A percentile compares a stretch with the other conserved stretches of the same genome.
Evolutionary conservation across 2,113 vertebrate species (phyloP).

Genomic region (Saguinus imperator): DNA sequence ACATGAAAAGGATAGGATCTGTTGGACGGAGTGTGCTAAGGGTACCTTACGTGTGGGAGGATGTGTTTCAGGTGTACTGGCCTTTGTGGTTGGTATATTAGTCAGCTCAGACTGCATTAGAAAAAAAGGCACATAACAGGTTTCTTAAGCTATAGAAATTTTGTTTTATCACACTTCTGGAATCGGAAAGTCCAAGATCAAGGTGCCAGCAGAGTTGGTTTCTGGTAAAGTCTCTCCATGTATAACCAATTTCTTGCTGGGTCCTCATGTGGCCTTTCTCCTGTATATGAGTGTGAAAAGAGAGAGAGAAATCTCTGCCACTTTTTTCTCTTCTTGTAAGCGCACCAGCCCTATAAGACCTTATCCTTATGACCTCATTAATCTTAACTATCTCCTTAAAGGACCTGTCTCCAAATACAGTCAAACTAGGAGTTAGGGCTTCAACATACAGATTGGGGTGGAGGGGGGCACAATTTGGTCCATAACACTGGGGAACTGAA

Average conservation of each 20-base stretch:
- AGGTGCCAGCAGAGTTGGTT: not conserved
- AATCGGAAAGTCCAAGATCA: not conserved
- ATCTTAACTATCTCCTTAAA: not conserved
- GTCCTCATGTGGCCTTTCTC: not conserved
- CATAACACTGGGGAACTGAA: too few species aligned
- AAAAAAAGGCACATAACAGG: not conserved
- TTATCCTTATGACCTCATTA: not conserved
- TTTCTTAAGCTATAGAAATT: not conserved
- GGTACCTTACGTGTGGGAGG: not conserved
- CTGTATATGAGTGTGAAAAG: not conserved
- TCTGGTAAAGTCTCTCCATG: not conserved
- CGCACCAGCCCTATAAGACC: not conserved
- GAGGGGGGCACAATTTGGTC: not conserved
- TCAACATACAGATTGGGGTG: too few species aligned
- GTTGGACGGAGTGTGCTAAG: not conserved
- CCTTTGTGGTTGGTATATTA: not conserved
- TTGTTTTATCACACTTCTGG: not conserved
- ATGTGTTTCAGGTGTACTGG: not conserved
- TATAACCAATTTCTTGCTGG: too few species aligned
- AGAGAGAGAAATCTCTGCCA: not conserved
- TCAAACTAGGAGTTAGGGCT: not conserved
- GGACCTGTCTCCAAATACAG: not conserved
- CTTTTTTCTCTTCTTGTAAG: not conserved
- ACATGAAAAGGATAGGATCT: not conserved
- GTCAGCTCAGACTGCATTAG: not conserved